These are phyloP conservation scores for Coregonus sp. DNA, from an alignment of 2,797 vertebrate species.

Conservation along the genomic window DNA sequence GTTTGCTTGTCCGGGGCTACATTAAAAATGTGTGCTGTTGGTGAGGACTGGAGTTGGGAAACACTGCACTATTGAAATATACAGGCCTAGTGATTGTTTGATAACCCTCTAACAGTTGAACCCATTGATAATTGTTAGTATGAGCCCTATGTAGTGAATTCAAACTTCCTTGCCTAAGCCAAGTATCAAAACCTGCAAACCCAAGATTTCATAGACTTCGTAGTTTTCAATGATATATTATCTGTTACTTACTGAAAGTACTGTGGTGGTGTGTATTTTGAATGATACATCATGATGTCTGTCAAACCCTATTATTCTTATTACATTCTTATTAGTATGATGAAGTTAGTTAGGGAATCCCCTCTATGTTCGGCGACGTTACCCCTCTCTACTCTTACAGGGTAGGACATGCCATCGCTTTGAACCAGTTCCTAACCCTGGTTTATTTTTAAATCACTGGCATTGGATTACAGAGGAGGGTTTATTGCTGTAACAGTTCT, in stretches of 20 bases:
- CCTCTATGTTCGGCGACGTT: neutral
- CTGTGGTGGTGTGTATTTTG: neutral
- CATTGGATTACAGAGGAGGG: constrained; percentile 68
- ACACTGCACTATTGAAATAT: neutral
- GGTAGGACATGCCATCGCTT: constrained; percentile 45
- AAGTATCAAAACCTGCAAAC: constrained; percentile 1
- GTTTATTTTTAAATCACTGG: constrained; percentile 64
- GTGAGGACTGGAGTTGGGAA: too few species aligned
- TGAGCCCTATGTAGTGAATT: neutral
- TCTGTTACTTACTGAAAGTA: neutral
- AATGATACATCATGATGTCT: neutral
- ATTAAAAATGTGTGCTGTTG: too few species aligned
- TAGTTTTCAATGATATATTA: neutral
- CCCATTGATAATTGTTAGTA: neutral
- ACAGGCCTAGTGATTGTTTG: neutral
- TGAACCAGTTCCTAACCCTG: constrained; percentile 49
- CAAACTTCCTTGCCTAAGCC: neutral
- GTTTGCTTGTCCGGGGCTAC: too few species aligned
- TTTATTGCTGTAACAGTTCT: constrained; percentile 41
- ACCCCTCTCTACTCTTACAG: constrained; percentile 4
- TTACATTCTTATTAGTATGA: neutral
- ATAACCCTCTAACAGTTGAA: neutral
- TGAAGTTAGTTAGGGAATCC: neutral
- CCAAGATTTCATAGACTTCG: neutral
- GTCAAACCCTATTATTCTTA: neutral